Base-by-base conservation (phyloP, 2,113 vertebrate species). In the Syngnathus floridae region DNA sequence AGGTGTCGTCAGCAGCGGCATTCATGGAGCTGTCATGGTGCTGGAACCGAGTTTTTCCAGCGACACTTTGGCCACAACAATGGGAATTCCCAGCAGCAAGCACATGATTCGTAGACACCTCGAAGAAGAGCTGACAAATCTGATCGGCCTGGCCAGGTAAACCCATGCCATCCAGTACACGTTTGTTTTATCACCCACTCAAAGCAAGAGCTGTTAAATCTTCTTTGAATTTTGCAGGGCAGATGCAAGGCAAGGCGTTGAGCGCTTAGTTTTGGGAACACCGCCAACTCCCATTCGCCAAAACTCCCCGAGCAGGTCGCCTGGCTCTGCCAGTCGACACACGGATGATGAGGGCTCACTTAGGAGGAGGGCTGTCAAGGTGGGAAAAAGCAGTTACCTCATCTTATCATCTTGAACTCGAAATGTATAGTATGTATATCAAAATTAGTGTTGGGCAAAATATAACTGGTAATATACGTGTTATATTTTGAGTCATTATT, bases 101-200 rank as follows among this genome's bases (percentile, higher is more conserved):
- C 93, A 93, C 77, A 94, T 94, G 85, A 88, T 95, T 59, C 90
- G 93, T 14, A 81, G 92, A 31, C 93, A 94, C 80, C 91, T 95
- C 36, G 87, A 87, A 0, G 93, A 94, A 70, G 93, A 94, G 82
- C 90, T 94, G 90, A 92, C 88, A 19, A 79, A 71, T 17, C 52
- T 94, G 17, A 84, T 92, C 65, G 85, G 80, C 58, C 73, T 89
- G 0, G 86, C 87, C 80, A 92, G 84, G 93, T 95, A 79, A 84
- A 21, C 1, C 16, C 13, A 7, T 16, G 54, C 52, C 13, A 55
- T 58, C 26, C 54, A 56, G 7, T 57, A 38, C 8, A 21, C 11
- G 13, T 56, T 31, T 7, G 14, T 56, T 14, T 51, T n/a, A 21
- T 19, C 13, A 5, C 52, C 5, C 11, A 14, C 26, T 21, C 14